Conservation (phyloP, 2,113 vertebrate species). For the Gnathonemus longibarbis region DNA sequence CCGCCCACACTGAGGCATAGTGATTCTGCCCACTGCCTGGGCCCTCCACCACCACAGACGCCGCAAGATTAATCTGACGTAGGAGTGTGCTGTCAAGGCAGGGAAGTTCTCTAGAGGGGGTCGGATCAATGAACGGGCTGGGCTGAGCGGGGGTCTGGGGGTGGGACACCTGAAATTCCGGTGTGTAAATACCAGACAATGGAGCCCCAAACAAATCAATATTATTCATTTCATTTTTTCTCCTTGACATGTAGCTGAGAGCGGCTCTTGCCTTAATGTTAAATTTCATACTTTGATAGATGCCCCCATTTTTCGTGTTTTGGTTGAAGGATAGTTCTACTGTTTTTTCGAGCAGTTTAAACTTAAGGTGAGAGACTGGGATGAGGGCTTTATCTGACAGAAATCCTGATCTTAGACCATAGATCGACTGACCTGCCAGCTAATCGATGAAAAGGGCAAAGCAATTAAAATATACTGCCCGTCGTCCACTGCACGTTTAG, state of each 20-base stretch:
- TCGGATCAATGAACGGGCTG: neutral
- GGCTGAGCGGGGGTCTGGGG: neutral
- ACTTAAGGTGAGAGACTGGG: neutral
- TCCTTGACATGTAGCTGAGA: neutral
- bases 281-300: slow-evolving; percentile 9
- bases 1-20: neutral
- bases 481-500: neutral
- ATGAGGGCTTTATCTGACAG: neutral
- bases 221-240: slow-evolving; percentile 1
- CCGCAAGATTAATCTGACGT: neutral
- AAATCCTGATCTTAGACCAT: neutral
- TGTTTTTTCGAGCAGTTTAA: neutral
- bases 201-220: slow-evolving; percentile 2
- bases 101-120: neutral
- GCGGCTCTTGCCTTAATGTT: neutral
- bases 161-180: neutral
- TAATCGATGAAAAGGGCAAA: slow-evolving; percentile 4
- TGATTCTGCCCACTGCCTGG: neutral
- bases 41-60: neutral
- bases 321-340: neutral
- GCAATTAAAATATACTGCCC: neutral
- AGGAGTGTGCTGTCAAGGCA: neutral
- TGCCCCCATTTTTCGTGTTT: neutral
- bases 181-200: slow-evolving; percentile 6
- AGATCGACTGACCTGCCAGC: slow-evolving; percentile 8